Conservation (phyloP, 2,888 invertebrate species). For the Clivina fossor region DNA sequence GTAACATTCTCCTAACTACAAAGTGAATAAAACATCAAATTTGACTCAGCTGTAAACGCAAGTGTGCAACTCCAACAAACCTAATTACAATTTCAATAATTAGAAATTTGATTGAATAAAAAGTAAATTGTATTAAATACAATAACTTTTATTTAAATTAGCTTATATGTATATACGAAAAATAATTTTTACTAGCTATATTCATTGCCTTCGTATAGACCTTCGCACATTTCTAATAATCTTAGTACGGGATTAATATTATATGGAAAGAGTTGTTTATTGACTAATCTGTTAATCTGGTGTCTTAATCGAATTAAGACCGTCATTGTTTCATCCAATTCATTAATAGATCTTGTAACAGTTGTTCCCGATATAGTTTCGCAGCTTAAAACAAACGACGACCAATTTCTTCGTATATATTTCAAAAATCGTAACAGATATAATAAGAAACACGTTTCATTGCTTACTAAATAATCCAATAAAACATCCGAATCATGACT, state of each 20-base stretch:
- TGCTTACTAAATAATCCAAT: slow-evolving; percentile 83
- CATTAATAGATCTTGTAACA: slow-evolving; percentile 52
- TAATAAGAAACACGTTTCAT: slow-evolving; percentile 86
- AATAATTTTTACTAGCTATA: slow-evolving; percentile 74
- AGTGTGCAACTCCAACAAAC: too few relatives aligned
- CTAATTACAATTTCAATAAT: too few relatives aligned
- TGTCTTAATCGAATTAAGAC: slow-evolving; percentile 76
- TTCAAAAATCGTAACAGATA: slow-evolving; percentile 83
- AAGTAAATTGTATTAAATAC: too few relatives aligned
- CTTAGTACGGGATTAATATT: slow-evolving; percentile 86
- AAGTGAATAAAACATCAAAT: too few relatives aligned
- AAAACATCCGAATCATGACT: slow-evolving; percentile 79
- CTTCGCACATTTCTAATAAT: slow-evolving; percentile 80
- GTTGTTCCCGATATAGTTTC: slow-evolving; percentile 60
- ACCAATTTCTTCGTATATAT: slow-evolving; percentile 81
- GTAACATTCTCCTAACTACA: too few relatives aligned
- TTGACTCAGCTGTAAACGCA: too few relatives aligned
- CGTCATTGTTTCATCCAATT: slow-evolving; percentile 80
- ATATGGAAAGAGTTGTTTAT: slow-evolving; percentile 82
- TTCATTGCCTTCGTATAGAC: slow-evolving; percentile 81
- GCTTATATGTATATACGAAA: too few relatives aligned
- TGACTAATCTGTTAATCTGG: slow-evolving; percentile 80
- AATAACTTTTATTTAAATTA: too few relatives aligned
- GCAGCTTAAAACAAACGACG: slow-evolving; percentile 77
- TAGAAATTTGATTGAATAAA: too few relatives aligned